phyloP scores from a whole-genome alignment of 92 coral and sea anemone genomes.

The Paramuricea clavata region DNA sequence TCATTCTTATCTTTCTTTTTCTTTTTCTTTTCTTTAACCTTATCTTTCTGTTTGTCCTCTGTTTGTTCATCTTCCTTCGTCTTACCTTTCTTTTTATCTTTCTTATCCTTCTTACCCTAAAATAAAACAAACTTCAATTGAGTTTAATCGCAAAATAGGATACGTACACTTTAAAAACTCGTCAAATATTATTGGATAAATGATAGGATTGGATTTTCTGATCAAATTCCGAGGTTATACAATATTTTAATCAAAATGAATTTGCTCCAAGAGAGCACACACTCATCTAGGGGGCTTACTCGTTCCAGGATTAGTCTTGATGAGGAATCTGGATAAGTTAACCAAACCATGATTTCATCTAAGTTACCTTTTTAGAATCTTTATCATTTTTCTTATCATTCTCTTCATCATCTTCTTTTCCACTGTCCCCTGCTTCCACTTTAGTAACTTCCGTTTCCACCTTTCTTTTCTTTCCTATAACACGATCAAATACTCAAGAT shows the following conservation, averaged over 20 bases:
- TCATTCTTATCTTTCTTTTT: not conserved
- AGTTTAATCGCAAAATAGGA: not conserved
- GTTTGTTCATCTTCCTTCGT: not conserved
- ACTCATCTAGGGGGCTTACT: too few species aligned
- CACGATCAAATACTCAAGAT: not conserved
- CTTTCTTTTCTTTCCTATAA: not conserved
- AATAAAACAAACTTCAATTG: not conserved
- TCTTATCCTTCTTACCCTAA: conserved; percentile 23
- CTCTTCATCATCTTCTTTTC: not conserved
- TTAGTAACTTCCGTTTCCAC: not conserved
- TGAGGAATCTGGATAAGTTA: too few species aligned
- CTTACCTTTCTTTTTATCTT: not conserved
- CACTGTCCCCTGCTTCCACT: not conserved
- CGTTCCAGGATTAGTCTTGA: too few species aligned
- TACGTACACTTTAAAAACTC: too few species aligned
- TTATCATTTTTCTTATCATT: not conserved
- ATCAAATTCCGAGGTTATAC: too few species aligned
- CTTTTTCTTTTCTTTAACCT: not conserved
- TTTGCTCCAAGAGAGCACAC: too few species aligned
- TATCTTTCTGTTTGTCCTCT: not conserved
- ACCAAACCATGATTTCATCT: too few species aligned
- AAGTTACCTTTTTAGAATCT: conserved; percentile 5
- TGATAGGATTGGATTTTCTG: too few species aligned
- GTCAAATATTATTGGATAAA: too few species aligned
- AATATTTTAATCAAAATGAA: too few species aligned